A percentile compares a stretch with the other conserved stretches of the same genome.
phyloP scores from a whole-genome alignment of 2,888 invertebrate species.

The Pseudococcus jackbeardsleyi region DNA sequence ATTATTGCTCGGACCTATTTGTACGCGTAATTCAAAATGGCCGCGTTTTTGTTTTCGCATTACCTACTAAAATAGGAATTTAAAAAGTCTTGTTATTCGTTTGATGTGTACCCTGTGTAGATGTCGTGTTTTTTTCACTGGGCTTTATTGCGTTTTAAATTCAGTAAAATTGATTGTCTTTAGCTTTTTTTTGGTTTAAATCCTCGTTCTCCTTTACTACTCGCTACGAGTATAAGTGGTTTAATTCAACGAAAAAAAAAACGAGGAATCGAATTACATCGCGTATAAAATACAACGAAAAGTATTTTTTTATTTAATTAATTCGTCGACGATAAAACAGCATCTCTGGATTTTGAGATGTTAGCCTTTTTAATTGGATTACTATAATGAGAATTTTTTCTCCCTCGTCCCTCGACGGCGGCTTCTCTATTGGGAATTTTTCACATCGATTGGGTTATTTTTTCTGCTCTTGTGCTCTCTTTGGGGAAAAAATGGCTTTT shows the following conservation, averaged over 20 bases:
- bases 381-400: constrained; percentile 19
- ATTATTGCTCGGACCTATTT: constrained; percentile 34
- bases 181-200: background rate
- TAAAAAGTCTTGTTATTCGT: constrained; percentile 3
- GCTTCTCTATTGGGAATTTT: background rate
- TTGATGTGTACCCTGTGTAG: constrained; percentile 35
- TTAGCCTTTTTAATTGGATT: constrained; percentile 14
- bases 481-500: background rate
- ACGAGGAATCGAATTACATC: background rate
- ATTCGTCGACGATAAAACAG: constrained; percentile 14
- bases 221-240: background rate
- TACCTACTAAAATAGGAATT: background rate
- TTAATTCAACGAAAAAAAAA: background rate
- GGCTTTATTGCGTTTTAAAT: constrained; percentile 26
- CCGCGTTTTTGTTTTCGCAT: background rate
- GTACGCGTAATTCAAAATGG: background rate
- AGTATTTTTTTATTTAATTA: constrained; percentile 31
- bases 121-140: constrained; percentile 2
- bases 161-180: constrained; percentile 44
- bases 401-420: background rate
- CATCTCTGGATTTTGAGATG: constrained; percentile 17
- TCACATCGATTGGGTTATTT: background rate
- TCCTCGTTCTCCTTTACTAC: background rate
- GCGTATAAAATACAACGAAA: background rate
- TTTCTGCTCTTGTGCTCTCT: background rate